phyloP scores from a whole-genome alignment of 2,888 invertebrate genomes.

The Drosophila kambysellisi region DNA sequence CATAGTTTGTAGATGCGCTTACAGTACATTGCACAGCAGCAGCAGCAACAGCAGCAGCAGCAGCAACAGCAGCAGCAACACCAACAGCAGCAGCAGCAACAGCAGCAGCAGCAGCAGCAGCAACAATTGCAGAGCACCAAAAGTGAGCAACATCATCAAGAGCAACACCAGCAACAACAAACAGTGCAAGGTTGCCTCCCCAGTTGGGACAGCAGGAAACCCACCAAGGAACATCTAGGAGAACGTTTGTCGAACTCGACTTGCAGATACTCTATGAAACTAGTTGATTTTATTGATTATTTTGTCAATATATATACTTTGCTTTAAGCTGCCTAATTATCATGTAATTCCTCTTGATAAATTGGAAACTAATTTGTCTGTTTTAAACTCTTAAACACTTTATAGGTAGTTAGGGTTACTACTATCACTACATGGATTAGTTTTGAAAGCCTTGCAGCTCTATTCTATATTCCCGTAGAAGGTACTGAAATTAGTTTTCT shows the following conservation, averaged over 20 bases:
- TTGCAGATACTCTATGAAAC: neutral
- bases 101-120: conserved; percentile 48
- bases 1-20: conserved; percentile 67
- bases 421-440: neutral
- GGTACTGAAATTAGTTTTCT: neutral
- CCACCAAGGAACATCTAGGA: conserved; percentile 4
- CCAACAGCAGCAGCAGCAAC: conserved; percentile 50
- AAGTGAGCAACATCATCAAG: conserved; percentile 51
- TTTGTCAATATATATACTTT: neutral
- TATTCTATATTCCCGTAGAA: neutral
- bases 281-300: neutral
- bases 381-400: neutral
- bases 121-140: neutral
- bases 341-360: neutral
- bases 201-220: conserved; percentile 15
- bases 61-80: conserved; percentile 27
- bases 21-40: conserved; percentile 79
- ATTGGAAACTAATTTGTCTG: neutral
- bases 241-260: conserved; percentile 4
- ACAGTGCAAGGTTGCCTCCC: conserved; percentile 41
- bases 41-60: conserved; percentile 31
- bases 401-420: neutral
- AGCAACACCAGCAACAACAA: conserved; percentile 34
- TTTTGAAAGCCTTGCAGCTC: neutral
- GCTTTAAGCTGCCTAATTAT: neutral